Base-by-base conservation (phyloP, 2,888 invertebrate species). In the Eilema griseolum region DNA sequence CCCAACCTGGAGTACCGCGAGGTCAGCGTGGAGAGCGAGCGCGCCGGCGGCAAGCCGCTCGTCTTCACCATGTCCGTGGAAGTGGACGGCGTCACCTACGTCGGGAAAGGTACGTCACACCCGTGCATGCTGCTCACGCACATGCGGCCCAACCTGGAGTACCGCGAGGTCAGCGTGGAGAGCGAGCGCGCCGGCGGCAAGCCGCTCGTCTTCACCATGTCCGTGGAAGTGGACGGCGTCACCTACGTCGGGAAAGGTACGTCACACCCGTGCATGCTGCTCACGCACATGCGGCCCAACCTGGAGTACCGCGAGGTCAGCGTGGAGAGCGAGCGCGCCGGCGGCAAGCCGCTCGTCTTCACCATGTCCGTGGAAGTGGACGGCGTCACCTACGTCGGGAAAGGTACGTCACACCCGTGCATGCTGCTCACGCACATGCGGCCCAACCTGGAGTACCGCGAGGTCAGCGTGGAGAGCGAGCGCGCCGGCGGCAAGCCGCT, bases 11-110 rank as follows among this genome's bases (percentile, higher is more conserved):
- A 89, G 86, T 95, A 94, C 92, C 90, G 90, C 86, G 93, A 93
- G 90, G 83, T 92, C 82, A 83, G 84, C 74, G 87, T 85, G 59
- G 92, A 93, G 77, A 97, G 97, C 14, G 95, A 95, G 86, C 91
- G 92, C 20, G 10, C 96, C 97, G 74, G 97, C 97, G 73, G 2
- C 57, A 96, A 97, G 41, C 41, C 41, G 88, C 96, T 96, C 69
- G 84, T 95, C 66, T 98, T 97, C 89, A 97, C 97, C 33, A 95
- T 97, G 82, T 96, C 96, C 57, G 96, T 97, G 68, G 96, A 95
- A 61, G 96, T 97, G 37, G 96, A 96, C 86, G 97, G 96, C 1
- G 85, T 95, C 78, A 93, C 96, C 26, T 98, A 96, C 88, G 90
- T 95, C 31, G 28, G 20, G 61, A 61, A 61, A 10, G 16, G 28